phyloP scores from a whole-genome alignment of 2,113 vertebrate genomes.

The Dendrocopos noguchii region DNA sequence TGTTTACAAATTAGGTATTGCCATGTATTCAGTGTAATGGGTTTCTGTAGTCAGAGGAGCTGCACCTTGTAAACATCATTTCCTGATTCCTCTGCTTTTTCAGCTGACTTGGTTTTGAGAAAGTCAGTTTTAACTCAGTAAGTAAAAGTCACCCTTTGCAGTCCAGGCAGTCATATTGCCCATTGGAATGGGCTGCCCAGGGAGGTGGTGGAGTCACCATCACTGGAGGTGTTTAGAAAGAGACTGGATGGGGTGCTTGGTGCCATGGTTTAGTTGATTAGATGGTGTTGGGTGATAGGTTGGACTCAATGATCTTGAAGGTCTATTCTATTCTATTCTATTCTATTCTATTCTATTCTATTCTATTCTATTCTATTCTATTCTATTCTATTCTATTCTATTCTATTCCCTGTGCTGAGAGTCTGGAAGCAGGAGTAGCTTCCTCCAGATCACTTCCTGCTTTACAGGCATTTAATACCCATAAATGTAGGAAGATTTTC shows the following conservation, averaged over 20 bases:
- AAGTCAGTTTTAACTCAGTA: neutral
- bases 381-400: too few relatives aligned
- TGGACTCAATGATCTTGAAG: too few relatives aligned
- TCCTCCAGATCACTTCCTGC: neutral
- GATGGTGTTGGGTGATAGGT: too few relatives aligned
- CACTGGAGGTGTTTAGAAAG: too few relatives aligned
- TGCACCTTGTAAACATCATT: neutral
- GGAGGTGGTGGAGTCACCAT: too few relatives aligned
- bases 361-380: too few relatives aligned
- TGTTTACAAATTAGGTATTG: neutral
- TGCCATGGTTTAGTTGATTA: too few relatives aligned
- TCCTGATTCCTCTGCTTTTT: neutral
- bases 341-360: too few relatives aligned
- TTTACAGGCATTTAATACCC: neutral
- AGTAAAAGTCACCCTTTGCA: neutral
- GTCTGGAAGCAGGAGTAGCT: neutral
- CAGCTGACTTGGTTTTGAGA: neutral
- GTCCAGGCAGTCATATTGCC: neutral
- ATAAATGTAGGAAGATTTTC: neutral
- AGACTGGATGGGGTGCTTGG: too few relatives aligned
- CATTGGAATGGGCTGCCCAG: too few relatives aligned
- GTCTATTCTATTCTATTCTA: too few relatives aligned
- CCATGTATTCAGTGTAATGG: neutral
- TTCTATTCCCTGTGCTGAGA: too few relatives aligned
- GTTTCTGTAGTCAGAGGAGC: neutral